Percentiles rank a stretch among this genome's conserved stretches.
phyloP scores from a whole-genome alignment of 2,888 invertebrate species.

The Netelia fuscicornis region DNA sequence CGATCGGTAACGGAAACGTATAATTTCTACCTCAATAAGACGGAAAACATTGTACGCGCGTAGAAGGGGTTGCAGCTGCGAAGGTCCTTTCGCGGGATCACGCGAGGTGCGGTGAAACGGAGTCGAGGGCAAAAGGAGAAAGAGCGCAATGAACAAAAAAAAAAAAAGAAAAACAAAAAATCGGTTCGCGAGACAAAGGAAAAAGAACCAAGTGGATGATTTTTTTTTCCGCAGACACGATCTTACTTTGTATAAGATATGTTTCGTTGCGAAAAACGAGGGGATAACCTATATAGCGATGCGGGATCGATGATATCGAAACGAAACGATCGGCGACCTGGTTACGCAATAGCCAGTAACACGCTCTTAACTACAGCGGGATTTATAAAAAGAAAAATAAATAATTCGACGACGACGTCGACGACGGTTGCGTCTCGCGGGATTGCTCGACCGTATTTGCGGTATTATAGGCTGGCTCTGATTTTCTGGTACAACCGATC shows the following conservation, averaged over 20 bases:
- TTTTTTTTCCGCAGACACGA: background rate
- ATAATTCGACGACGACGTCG: conserved; percentile 55
- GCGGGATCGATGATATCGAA: conserved; percentile 52
- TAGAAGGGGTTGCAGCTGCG: conserved; percentile 33
- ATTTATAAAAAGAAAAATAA: conserved; percentile 44
- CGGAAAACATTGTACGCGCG: conserved; percentile 10
- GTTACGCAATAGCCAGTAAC: conserved; percentile 52
- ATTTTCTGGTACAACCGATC: background rate
- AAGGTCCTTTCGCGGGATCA: conserved; percentile 19
- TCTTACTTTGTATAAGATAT: background rate
- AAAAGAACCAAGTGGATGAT: background rate
- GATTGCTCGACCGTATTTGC: background rate
- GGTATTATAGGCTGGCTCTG: background rate
- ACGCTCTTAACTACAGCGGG: conserved; percentile 23
- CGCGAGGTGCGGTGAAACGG: background rate
- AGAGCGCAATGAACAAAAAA: background rate
- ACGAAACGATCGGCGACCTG: conserved; percentile 54
- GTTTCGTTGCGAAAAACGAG: background rate
- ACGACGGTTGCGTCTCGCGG: conserved; percentile 49
- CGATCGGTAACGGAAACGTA: conserved; percentile 9
- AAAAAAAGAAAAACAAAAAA: conserved; percentile 2
- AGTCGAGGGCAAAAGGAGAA: background rate
- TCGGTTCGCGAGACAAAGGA: background rate
- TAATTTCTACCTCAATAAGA: conserved; percentile 22
- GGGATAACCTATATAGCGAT: conserved; percentile 7